phyloP scores from a whole-genome alignment of 2,888 invertebrate species.

The Cephonodes hylas region DNA sequence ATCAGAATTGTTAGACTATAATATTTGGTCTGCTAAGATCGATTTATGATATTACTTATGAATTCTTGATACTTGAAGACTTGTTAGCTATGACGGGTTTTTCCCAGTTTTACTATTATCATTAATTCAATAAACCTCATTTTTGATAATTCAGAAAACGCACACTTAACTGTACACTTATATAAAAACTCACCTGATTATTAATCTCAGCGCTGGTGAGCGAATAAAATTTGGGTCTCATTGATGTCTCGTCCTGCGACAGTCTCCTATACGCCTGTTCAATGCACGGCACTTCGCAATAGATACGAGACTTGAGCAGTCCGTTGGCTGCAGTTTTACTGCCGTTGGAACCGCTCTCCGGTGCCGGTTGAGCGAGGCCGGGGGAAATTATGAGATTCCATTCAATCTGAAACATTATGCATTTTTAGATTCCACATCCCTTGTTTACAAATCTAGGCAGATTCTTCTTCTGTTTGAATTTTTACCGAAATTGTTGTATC shows the following conservation, averaged over 20 bases:
- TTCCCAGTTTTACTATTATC: no score
- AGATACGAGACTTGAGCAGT: constrained; percentile 65
- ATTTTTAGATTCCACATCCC: not conserved
- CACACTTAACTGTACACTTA: not conserved
- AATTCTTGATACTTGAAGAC: no score
- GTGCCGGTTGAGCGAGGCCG: constrained; percentile 61
- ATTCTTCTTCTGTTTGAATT: no score
- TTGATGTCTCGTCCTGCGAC: constrained; percentile 83
- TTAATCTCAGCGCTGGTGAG: constrained; percentile 88
- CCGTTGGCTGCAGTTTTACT: constrained; percentile 55
- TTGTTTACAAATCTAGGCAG: no score
- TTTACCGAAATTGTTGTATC: no score
- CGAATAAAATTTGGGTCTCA: constrained; percentile 96
- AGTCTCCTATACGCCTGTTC: constrained; percentile 67
- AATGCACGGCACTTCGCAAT: constrained; percentile 71
- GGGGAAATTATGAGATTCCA: constrained; percentile 77
- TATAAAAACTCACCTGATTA: constrained; percentile 68
- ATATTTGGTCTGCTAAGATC: no score
- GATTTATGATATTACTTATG: no score
- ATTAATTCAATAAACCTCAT: no score
- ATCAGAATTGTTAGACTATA: no score
- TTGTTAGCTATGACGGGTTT: no score
- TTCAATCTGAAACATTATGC: constrained; percentile 57
- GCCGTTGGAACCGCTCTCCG: constrained; percentile 46
- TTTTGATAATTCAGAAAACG: not conserved